phyloP scores from a whole-genome alignment of 2,113 vertebrate genomes.

The Piliocolobus tephrosceles region DNA sequence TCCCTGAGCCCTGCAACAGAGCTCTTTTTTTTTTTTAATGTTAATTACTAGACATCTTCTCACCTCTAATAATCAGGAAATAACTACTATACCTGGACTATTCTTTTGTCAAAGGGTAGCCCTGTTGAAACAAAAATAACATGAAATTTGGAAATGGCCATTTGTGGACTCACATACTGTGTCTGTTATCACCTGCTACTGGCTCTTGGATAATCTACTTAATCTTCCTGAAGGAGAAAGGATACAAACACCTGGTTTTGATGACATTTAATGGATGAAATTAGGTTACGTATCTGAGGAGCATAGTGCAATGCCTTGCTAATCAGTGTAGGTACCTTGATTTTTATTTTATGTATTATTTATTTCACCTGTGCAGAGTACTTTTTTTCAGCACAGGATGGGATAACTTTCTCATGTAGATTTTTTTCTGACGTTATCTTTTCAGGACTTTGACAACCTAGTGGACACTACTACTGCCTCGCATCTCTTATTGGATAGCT shows the following conservation, averaged over 20 bases:
- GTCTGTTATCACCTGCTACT: not conserved
- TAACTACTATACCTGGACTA: accelerated
- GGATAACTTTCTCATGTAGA: not conserved
- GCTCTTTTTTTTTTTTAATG: not conserved
- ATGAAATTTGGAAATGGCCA: not conserved
- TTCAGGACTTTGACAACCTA: not conserved
- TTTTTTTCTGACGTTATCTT: not conserved
- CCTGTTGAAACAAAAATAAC: not conserved
- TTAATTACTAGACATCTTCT: not conserved
- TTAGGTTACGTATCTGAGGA: not conserved
- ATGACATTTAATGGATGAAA: not conserved
- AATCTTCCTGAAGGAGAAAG: not conserved
- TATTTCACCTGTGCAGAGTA: not conserved
- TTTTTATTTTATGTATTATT: not conserved
- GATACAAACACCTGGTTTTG: not conserved
- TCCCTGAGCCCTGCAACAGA: not conserved
- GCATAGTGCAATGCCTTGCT: not conserved
- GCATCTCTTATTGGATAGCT: not conserved
- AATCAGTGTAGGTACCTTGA: not conserved
- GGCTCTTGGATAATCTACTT: not conserved
- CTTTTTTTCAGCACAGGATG: not conserved
- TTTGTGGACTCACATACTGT: not conserved
- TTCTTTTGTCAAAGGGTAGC: not conserved
- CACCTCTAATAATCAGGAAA: not conserved
- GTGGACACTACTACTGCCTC: not conserved